These are phyloP conservation scores for Prochilodus magdalenae DNA, from an alignment of 2,113 vertebrate species.

Conservation along the genomic window DNA sequence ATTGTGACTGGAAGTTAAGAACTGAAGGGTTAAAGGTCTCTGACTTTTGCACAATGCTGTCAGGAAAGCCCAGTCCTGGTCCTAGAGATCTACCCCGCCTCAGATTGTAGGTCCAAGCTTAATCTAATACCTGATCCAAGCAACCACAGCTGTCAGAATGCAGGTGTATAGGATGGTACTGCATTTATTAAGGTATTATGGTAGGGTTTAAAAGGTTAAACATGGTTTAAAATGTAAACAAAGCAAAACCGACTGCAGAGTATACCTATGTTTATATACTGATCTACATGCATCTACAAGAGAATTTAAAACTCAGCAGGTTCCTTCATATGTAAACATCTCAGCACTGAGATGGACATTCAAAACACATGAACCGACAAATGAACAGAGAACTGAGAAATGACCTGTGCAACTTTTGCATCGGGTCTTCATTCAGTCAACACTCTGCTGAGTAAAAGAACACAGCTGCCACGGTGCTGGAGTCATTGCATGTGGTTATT, in stretches of 20 bases:
- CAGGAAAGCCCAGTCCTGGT: no score
- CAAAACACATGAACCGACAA: background rate
- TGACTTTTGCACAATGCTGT: no score
- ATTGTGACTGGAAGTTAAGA: no score
- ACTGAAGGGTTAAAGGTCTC: no score
- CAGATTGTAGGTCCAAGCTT: no score
- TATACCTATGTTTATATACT: constrained; percentile 15
- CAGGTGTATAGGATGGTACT: no score
- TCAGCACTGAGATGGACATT: constrained; percentile 57
- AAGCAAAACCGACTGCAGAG: background rate
- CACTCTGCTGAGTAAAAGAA: background rate
- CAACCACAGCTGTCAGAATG: no score
- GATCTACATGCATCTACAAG: constrained; percentile 70
- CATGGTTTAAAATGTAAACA: no score
- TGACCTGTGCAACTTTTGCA: background rate
- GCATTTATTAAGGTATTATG: no score
- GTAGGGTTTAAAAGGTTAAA: no score
- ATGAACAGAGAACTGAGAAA: background rate
- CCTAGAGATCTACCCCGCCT: no score
- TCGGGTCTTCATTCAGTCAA: background rate
- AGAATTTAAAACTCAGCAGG: background rate
- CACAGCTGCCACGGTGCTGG: background rate
- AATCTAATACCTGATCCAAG: no score
- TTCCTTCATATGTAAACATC: constrained; percentile 6
- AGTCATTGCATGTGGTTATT: background rate